Base-by-base conservation (phyloP, 2,888 invertebrate genomes). In the Torymus tubicola region DNA sequence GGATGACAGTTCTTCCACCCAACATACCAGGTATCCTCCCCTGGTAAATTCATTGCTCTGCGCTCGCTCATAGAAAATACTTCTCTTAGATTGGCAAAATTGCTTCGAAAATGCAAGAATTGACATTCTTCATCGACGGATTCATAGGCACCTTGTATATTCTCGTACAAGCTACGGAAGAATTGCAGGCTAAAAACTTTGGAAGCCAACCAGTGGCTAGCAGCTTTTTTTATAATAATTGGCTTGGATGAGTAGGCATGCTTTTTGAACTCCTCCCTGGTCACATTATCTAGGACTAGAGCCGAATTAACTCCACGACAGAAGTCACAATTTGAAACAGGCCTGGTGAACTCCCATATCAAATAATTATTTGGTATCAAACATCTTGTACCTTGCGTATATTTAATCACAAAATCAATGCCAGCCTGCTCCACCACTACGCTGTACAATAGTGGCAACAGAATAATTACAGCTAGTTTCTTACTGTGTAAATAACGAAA, bases 1-100 rank as follows among this genome's bases (percentile, higher is more conserved):
- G 95, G 94, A 92, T 98, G 96, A 88, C 97, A 98, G 89, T 97
- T 97, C 92, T 92, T 96, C 97, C 97, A 97, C 84, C 97, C 97
- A 65, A 97, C 95, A 92, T 97, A 97, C 97, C 97, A 97, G 1
- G 96, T 94, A 75, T 93, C 91, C 85, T 94, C 92, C 1, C 94
- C 93, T 14, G 92, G 92, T 57, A 92, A 91, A 90, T 94, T 93
- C 50, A 89, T 91, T 5, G 94, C 94, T 87, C 96, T 93, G 72
- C 92, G 92, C 65, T 93, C 91, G 8, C 94, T 93, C 96, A 96
- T 96, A 81, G 92, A 92, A 87, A 97, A 95, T 13, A 96, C 96
- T 88, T 97, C 95, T 81, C 93, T 92, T 78, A 97, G 89, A 42
- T 94, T 93, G 85, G 94, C 94, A 85, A 97, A 94, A 90, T 96